phyloP scores from a whole-genome alignment of 1,140 invertebrate species.

The Hylyphantes graminicola region DNA sequence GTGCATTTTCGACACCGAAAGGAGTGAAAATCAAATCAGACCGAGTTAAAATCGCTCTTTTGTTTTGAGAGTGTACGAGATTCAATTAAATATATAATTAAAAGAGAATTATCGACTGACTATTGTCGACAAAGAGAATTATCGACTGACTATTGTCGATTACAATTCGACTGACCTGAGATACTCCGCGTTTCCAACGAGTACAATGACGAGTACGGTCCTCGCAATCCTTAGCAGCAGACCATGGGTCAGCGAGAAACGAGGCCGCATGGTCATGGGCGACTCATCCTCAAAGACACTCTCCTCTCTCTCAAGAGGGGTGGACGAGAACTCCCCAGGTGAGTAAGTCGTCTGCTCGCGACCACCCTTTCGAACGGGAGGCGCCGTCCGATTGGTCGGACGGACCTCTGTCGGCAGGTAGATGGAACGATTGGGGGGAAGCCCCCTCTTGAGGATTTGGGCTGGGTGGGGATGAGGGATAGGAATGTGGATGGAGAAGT shows the following conservation, averaged over 20 bases:
- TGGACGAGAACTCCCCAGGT: not conserved
- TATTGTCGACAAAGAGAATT: too few species aligned
- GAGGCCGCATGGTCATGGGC: constrained; percentile 16
- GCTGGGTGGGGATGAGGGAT: too few species aligned
- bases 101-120: too few species aligned
- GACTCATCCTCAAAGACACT: not conserved
- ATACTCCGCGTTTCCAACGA: constrained; percentile 2
- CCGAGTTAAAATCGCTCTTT: too few species aligned
- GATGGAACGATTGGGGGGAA: constrained; percentile 5
- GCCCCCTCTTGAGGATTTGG: not conserved
- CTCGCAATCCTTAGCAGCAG: constrained; percentile 4
- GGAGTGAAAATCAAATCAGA: too few species aligned
- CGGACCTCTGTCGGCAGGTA: constrained; percentile 33
- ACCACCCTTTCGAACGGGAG: constrained; percentile 25
- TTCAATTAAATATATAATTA: too few species aligned
- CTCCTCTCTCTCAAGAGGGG: not conserved
- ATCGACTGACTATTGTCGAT: too few species aligned
- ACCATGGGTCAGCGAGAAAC: constrained; percentile 18
- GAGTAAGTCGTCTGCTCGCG: not conserved
- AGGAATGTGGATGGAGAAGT: too few species aligned
- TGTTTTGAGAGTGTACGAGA: too few species aligned
- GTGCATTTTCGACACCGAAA: too few species aligned
- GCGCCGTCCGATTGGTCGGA: constrained; percentile 26
- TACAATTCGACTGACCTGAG: too few species aligned
- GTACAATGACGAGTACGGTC: not conserved